Percentiles rank a stretch among this genome's conserved stretches.
phyloP scores from a whole-genome alignment of 1,140 invertebrate genomes.

The Tribolium madens region DNA sequence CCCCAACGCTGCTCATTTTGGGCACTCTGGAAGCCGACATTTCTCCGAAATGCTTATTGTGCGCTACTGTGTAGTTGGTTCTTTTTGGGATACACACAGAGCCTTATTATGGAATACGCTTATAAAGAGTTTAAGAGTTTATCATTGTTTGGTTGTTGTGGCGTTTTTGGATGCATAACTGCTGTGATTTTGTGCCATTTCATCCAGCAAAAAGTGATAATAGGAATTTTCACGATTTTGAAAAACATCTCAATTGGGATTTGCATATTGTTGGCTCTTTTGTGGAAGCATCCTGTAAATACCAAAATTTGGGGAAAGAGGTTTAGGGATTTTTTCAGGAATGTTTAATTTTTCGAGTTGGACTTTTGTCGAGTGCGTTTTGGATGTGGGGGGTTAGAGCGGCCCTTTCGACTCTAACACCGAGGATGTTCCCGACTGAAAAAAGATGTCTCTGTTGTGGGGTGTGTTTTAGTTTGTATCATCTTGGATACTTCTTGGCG shows the following conservation, averaged over 20 bases:
- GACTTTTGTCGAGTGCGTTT: neutral
- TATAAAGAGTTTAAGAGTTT: neutral
- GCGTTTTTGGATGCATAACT: neutral
- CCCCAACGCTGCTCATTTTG: neutral
- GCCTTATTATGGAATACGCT: neutral
- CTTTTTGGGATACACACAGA: neutral
- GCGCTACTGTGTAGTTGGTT: neutral
- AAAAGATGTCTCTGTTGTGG: neutral
- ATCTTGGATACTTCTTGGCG: neutral
- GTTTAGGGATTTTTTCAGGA: neutral
- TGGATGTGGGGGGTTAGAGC: neutral
- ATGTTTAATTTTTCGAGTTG: neutral
- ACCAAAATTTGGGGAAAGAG: neutral
- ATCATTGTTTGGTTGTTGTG: neutral
- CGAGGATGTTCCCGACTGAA: slow-evolving; percentile 5
- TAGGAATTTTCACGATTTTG: neutral
- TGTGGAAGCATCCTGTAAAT: neutral
- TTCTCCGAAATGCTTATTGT: neutral
- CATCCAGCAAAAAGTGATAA: neutral
- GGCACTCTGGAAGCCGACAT: neutral
- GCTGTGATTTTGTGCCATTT: neutral
- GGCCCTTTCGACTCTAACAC: neutral
- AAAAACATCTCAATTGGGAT: neutral
- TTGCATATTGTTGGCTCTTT: neutral
- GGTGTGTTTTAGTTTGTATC: neutral